Conservation (phyloP, 2,797 vertebrate species). For the Enteromius anoplus region DNA sequence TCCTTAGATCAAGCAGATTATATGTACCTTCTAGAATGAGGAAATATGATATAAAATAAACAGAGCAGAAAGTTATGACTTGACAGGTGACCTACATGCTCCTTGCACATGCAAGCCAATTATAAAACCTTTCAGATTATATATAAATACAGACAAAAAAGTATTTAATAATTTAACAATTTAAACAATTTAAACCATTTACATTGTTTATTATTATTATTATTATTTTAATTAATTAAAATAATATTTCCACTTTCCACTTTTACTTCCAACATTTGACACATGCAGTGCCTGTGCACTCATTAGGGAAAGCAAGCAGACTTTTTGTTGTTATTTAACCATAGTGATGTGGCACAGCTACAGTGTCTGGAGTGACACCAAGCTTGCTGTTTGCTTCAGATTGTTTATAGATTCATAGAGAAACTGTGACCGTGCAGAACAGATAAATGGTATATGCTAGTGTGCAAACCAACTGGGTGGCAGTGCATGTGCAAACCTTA, state of each 20-base stretch:
- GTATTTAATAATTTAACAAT: neutral
- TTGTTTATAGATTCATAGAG: slow-evolving; percentile 42
- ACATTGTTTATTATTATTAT: too few relatives aligned
- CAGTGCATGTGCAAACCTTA: slow-evolving; percentile 1
- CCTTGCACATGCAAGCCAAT: neutral
- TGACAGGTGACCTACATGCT: slow-evolving; percentile 10
- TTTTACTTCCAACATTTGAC: slow-evolving; percentile 8
- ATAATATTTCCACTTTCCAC: neutral
- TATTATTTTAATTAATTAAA: neutral
- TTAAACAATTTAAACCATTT: neutral
- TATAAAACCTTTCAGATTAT: neutral
- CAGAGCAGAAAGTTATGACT: neutral
- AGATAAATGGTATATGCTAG: slow-evolving; percentile 37
- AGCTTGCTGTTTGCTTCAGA: slow-evolving; percentile 31
- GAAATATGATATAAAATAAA: slow-evolving; percentile 16
- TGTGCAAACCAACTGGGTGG: neutral
- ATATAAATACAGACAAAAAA: too few relatives aligned
- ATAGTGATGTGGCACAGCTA: slow-evolving; percentile 29
- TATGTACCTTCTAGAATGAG: slow-evolving; percentile 1
- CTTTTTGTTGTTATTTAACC: slow-evolving; percentile 28
- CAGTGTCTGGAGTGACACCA: slow-evolving; percentile 27
- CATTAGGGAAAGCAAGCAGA: slow-evolving; percentile 13
- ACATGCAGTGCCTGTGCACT: neutral
- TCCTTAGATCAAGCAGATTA: slow-evolving; percentile 8
- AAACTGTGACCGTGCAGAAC: slow-evolving; percentile 13